Evolutionary conservation across 2,113 vertebrate genomes (phyloP).

Genomic region (Anser brachyrhynchus): DNA sequence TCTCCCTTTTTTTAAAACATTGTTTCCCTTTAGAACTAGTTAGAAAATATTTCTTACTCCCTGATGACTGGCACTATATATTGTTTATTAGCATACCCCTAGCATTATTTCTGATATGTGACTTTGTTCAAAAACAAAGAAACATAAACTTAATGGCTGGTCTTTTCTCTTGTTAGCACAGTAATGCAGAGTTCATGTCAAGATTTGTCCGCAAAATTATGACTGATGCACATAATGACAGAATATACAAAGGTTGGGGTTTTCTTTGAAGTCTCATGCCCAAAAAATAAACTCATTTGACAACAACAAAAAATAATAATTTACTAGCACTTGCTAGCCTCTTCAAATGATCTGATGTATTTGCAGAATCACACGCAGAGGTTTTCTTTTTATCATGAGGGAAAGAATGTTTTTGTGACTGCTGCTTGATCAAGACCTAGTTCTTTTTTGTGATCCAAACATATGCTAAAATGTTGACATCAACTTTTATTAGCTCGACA

Average conservation of each 20-base stretch:
- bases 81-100: constrained; percentile 83
- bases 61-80: constrained; percentile 79
- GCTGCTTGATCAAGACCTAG: constrained; percentile 61
- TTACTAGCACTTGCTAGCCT: constrained; percentile 64
- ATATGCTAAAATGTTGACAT: constrained; percentile 56
- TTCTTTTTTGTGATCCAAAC: constrained; percentile 49
- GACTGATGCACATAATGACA: constrained; percentile 73
- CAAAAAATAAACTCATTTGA: constrained; percentile 70
- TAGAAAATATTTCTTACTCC: constrained; percentile 86
- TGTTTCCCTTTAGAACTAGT: constrained; percentile 87
- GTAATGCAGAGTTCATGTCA: constrained; percentile 68
- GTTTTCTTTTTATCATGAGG: constrained; percentile 63
- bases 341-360: constrained; percentile 66
- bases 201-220: constrained; percentile 74
- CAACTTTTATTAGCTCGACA: constrained; percentile 53
- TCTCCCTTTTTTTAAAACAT: constrained; percentile 60
- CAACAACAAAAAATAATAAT: constrained; percentile 66
- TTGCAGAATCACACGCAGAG: constrained; percentile 59
- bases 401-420: constrained; percentile 61
- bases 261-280: constrained; percentile 57
- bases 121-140: constrained; percentile 83
- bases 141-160: constrained; percentile 81
- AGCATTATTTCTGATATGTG: constrained; percentile 80
- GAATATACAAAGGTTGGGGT: constrained; percentile 16
- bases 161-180: constrained; percentile 82